Base-by-base conservation (phyloP, 1,140 invertebrate genomes). In the Maconellicoccus hirsutus region DNA sequence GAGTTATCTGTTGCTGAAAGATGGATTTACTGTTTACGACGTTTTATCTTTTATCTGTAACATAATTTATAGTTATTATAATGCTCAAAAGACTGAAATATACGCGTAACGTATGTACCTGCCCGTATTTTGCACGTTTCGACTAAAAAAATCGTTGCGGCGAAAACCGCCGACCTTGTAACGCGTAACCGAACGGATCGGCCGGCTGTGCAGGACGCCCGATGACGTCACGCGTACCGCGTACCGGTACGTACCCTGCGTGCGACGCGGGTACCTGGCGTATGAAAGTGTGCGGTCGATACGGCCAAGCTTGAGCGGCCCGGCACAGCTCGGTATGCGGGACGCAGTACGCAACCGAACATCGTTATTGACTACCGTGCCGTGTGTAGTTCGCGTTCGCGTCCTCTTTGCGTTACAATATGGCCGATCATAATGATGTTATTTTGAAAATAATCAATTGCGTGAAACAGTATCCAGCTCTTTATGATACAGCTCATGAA, bases 281-380 rank as follows among this genome's bases (percentile, higher is more conserved):
- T 42, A n/a, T n/a, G n/a, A n/a, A n/a, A n/a, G n/a, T 23, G 61
- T 66, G 25, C 61, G 61, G 61, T 66, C 61, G 61, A 66, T 66
- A 33, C 52, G 61, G 61, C 8, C 61, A 16, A 26, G 10, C 61
- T 12, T 10, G 10, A 26, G 61, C 61, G 61, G 61, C 61, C 61
- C 61, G 61, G 61, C 61, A 66, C 14, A 12, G 29, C 52, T 66
- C 61, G 61, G 8, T 26, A 19, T 19, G 22, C 61, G 61, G 61
- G 25, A 66, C 61, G 61, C 61, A 66, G 61, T 66, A 66, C 61
- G 61, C 10, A 23, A 66, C 21, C 61, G 61, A 66, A 3, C 4
- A 10, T 61, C 59, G 59, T 6, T 16, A 22, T 61, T 19, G 59
- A 61, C 14, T 61, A 38, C 33, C 33, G 33, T 66, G 61, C 25